A percentile compares a stretch with the other conserved stretches of the same genome.
Evolutionary conservation across 1,140 invertebrate species (phyloP).

Genomic region (Dendrolimus kikuchii): DNA sequence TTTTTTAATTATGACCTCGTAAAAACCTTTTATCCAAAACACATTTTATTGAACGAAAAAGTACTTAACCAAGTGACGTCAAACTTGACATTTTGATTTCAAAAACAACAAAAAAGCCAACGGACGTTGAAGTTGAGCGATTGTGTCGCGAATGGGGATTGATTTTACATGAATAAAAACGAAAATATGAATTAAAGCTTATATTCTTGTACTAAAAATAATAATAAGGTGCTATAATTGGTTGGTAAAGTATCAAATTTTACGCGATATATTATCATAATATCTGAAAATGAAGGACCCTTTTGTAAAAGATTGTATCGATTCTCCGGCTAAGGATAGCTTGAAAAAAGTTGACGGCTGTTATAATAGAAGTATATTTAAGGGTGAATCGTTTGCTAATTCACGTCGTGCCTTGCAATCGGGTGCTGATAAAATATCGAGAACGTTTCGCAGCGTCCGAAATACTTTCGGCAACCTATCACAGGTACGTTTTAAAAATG

Average conservation of each 20-base stretch:
- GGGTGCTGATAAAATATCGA: constrained; percentile 59
- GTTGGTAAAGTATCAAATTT: not conserved
- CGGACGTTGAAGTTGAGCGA: constrained; percentile 7
- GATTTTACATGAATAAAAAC: constrained; percentile 11
- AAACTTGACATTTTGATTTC: too few species aligned
- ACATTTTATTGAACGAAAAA: too few species aligned
- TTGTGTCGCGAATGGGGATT: constrained; percentile 3
- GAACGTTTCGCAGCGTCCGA: constrained; percentile 53
- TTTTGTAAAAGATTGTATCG: constrained; percentile 53
- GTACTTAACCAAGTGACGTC: too few species aligned
- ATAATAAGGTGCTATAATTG: too few species aligned
- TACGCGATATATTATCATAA: constrained; percentile 4
- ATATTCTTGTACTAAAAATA: constrained; percentile 1
- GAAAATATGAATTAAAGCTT: constrained; percentile 15
- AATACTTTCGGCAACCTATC: constrained; percentile 62
- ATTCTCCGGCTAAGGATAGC: constrained; percentile 54
- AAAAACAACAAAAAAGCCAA: constrained; percentile 20
- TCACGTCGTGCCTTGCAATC: constrained; percentile 62
- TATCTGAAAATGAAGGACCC: constrained; percentile 55
- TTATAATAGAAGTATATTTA: constrained; percentile 59
- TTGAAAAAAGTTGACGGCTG: constrained; percentile 55
- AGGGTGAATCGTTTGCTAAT: constrained; percentile 52
- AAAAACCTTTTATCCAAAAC: too few species aligned
- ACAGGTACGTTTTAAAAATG: constrained; percentile 31
- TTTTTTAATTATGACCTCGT: too few species aligned